Percentiles rank a stretch among this genome's conserved stretches.
phyloP scores from a whole-genome alignment of 1,140 invertebrate species.

The Propsilocerus akamusi region DNA sequence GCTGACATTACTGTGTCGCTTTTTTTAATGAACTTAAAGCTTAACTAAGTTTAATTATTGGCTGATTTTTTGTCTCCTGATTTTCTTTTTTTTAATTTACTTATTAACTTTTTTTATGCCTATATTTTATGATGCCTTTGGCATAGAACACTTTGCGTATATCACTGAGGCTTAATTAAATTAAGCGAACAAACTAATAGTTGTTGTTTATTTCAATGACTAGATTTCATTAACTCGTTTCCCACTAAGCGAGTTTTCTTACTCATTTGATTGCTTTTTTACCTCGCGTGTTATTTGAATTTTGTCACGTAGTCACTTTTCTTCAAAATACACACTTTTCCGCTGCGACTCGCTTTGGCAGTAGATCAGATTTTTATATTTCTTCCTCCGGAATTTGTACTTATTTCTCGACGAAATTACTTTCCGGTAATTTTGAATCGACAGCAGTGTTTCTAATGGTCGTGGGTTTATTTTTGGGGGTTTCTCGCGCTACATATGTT shows the following conservation, averaged over 20 bases:
- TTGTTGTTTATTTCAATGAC: not conserved
- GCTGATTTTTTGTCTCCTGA: not conserved
- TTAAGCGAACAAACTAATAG: too few relatives aligned
- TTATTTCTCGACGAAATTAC: too few relatives aligned
- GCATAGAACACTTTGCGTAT: too few relatives aligned
- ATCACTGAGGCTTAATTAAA: too few relatives aligned
- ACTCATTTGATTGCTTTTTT: not conserved
- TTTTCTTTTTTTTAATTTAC: not conserved
- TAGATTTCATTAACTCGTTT: not conserved
- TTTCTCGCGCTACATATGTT: too few relatives aligned
- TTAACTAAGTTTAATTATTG: not conserved
- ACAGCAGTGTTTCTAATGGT: too few relatives aligned
- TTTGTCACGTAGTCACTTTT: constrained; percentile 1
- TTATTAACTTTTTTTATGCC: too few relatives aligned
- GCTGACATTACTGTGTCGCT: constrained; percentile 54
- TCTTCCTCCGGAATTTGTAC: not conserved
- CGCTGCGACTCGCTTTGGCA: not conserved
- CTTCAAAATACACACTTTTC: not conserved
- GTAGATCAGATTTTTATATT: not conserved
- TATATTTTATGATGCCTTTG: too few relatives aligned
- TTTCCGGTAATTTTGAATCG: too few relatives aligned
- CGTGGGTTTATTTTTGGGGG: too few relatives aligned
- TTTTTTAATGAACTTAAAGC: too few relatives aligned
- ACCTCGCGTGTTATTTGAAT: too few relatives aligned
- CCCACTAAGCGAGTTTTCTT: not conserved